Evolutionary conservation across 1,140 invertebrate genomes (phyloP), one percentile per base, ranked within the genome.

Genomic region (Himalopsyche phryganea): DNA sequence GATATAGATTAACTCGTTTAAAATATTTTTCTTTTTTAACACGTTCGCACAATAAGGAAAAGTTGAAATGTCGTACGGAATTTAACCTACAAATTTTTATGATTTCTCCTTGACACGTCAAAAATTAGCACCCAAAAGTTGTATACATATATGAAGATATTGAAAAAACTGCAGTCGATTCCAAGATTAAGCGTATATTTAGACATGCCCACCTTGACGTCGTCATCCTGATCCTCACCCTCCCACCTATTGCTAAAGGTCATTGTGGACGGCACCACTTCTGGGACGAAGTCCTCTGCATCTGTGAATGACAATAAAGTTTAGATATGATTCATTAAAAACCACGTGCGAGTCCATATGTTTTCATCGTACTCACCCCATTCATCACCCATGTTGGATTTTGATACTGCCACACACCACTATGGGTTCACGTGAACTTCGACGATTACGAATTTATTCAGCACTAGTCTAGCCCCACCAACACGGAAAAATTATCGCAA

Each of bases 221-320:
- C 85, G 52, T 91, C 89, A 56, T 89, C 88, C 66, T 91, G 90
- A 71, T 94, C 91, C 71, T 94, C 90, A 50, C 90, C 91, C 72
- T 90, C 88, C 90, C 90, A 93, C 82, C 88, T 91, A 73, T 90
- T 88, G 50, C 38, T 42, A 10, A 15, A 6, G 35, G 74, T 71
- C 73, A 75, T 72, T 71, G 73, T 74, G 65, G 36, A 19, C 2
- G 50, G 42, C 55, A 42, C 42, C 50, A 53, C 54, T 17, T 42
- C 14, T 11, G 60, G 76, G 68, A 76, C 76, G 68, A 78, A 78
- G 67, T 76, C 75, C 67, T 78, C 76, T 54, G 74, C 73, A 69
- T 77, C 76, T 78, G 68, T 14, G 23, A 9, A 45, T 1, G 44
- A 58, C 15, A 36, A 45, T 20, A 2, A 23, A 13, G 35, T 18